Percentiles rank a stretch among this genome's conserved stretches.
Evolutionary conservation across 1,140 invertebrate species (phyloP).

Genomic region (Geopemphigus sp.): DNA sequence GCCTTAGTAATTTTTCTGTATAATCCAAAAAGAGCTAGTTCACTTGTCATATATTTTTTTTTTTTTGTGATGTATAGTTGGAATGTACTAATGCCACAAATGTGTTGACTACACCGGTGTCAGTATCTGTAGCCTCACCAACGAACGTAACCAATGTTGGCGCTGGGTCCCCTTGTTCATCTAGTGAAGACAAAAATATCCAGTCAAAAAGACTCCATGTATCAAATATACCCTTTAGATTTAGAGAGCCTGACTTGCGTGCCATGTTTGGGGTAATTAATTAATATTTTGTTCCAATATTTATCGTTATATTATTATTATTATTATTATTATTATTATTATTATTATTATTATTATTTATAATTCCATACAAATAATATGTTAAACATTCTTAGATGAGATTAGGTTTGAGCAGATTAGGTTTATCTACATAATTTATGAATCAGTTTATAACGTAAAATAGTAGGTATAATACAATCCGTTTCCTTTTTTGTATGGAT

Average conservation of each 20-base stretch:
- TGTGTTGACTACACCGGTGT: constrained; percentile 52
- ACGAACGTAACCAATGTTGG: constrained; percentile 52
- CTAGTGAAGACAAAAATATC: constrained; percentile 57
- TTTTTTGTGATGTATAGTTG: constrained; percentile 52
- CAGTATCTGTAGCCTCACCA: constrained; percentile 48
- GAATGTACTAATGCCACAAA: constrained; percentile 52
- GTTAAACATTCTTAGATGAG: neutral
- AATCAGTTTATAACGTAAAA: too few species aligned
- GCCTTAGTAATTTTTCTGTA: constrained; percentile 51
- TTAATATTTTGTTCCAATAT: constrained; percentile 29
- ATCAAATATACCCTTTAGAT: constrained; percentile 98
- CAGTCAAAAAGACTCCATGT: constrained; percentile 88
- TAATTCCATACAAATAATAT: constrained; percentile 16
- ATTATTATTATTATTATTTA: too few species aligned
- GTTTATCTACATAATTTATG: neutral
- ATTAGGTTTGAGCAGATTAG: neutral
- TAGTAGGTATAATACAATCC: too few species aligned
- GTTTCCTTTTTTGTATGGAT: too few species aligned
- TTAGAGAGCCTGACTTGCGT: constrained; percentile 94
- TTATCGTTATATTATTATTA: constrained; percentile 32
- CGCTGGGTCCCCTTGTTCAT: constrained; percentile 53
- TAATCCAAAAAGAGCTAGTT: constrained; percentile 53
- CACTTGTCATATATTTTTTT: constrained; percentile 53
- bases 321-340: too few species aligned
- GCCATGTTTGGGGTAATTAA: constrained; percentile 94